These are phyloP conservation scores for Plagiodera versicolora DNA, from an alignment of 2,888 invertebrate genomes.

Conservation along the genomic window DNA sequence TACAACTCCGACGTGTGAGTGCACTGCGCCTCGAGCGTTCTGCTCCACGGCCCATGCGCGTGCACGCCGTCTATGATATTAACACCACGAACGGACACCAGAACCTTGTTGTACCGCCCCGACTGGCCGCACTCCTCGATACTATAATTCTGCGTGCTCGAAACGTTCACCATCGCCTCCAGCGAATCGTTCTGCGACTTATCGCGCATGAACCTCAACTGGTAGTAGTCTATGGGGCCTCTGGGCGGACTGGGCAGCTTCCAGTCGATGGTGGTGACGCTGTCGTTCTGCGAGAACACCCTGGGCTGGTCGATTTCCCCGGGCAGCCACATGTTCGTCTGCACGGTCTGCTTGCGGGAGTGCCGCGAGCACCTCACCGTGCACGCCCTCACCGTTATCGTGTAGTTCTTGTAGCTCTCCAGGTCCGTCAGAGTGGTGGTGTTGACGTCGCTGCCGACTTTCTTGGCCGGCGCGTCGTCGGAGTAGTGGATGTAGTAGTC, in stretches of 20 bases:
- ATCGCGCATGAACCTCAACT: slow-evolving; percentile 54
- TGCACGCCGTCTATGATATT: slow-evolving; percentile 42
- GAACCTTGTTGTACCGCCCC: slow-evolving; percentile 37
- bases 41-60: slow-evolving; percentile 50
- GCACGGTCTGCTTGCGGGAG: slow-evolving; percentile 42
- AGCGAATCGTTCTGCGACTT: slow-evolving; percentile 4
- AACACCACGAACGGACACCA: slow-evolving; percentile 49
- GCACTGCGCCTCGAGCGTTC: slow-evolving; percentile 42
- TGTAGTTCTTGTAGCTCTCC: slow-evolving; percentile 67
- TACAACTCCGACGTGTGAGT: slow-evolving; percentile 27
- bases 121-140: slow-evolving; percentile 39
- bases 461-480: slow-evolving; percentile 13
- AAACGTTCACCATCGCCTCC: slow-evolving; percentile 19
- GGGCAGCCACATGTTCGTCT: slow-evolving; percentile 54
- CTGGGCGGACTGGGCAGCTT: slow-evolving; percentile 52
- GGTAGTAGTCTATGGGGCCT: slow-evolving; percentile 58
- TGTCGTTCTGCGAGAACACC: slow-evolving; percentile 54
- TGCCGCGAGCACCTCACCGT: slow-evolving; percentile 67
- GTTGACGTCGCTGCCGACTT: slow-evolving; percentile 11
- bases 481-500: slow-evolving; percentile 56
- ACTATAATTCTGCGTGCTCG: slow-evolving; percentile 22
- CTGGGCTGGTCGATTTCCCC: slow-evolving; percentile 46
- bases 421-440: slow-evolving; percentile 48
- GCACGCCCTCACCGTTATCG: slow-evolving; percentile 71
- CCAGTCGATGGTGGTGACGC: slow-evolving; percentile 57